Evolutionary conservation across 2,797 vertebrate species (phyloP).

Genomic region (Orientallactaga sibirica): DNA sequence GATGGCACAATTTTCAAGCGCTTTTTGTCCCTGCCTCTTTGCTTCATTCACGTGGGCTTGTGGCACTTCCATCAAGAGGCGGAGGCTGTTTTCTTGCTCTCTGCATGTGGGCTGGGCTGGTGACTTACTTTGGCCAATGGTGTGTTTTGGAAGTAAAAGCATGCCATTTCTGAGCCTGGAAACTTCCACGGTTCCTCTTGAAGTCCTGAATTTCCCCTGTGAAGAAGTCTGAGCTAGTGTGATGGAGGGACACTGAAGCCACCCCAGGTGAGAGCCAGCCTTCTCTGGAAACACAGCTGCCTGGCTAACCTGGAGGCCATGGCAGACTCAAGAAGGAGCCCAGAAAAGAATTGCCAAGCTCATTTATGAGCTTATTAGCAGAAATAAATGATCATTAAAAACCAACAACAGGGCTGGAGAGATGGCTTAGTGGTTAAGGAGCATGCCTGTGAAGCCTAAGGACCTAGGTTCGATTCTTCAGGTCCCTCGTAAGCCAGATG

Average conservation of each 20-base stretch:
- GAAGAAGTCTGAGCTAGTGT: not conserved
- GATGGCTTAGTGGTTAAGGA: no score
- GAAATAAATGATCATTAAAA: slow-evolving; percentile 1
- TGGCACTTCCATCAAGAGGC: not conserved
- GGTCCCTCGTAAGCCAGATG: no score
- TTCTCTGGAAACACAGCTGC: not conserved
- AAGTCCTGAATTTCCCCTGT: not conserved
- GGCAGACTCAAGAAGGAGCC: not conserved
- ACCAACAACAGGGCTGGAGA: not conserved
- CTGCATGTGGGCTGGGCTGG: not conserved
- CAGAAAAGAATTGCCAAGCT: not conserved
- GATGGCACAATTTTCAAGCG: not conserved
- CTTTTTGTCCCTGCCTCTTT: not conserved
- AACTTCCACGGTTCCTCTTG: not conserved
- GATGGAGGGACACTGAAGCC: not conserved
- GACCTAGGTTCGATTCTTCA: no score
- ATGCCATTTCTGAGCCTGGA: not conserved
- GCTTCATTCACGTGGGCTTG: not conserved
- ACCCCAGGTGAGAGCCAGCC: not conserved
- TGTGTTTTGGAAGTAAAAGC: not conserved
- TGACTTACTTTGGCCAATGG: not conserved
- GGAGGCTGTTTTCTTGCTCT: not conserved
- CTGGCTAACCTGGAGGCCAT: not conserved
- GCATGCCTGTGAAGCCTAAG: no score
- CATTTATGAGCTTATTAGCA: not conserved